Base-by-base conservation (phyloP, 2,113 vertebrate species). In the Raja brachyura region DNA sequence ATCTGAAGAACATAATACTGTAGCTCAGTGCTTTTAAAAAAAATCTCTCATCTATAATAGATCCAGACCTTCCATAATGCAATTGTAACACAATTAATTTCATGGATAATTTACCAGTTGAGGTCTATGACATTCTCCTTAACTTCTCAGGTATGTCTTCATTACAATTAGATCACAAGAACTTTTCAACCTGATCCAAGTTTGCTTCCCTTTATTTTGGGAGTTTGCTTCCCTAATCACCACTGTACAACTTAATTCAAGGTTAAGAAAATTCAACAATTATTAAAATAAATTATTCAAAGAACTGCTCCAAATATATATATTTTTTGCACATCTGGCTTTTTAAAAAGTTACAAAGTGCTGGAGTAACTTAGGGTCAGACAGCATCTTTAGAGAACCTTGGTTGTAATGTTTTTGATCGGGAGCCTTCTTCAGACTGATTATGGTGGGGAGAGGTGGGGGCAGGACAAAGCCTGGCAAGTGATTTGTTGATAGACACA, bases 1-100 rank as follows among this genome's bases (percentile, higher is more conserved):
- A 92, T 92, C 90, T 92, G 90, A 92, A 90, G 90, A 92, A 92
- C 68, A 92, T 92, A 92, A 92, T 92, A 92, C 90, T 25, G 90
- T 68, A 92, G 90, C 90, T 74, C 68, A 48, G 90, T 74, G 90
- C 20, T 92, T 73, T 92, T 68, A n/a, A n/a, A n/a, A n/a, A n/a
- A 92, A 92, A 92, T 92, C 90, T 73, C 68, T 92, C 90, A 92
- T 92, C 90, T 92, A 92, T 92, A 73, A 92, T 73, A 63, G 61
- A 90, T 90, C 61, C 86, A 70, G 33, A 90, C 86, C 86, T 90
- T 90, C 73, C 68, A 92, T 92, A 92, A 73, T 73, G 90, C 88
- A 92, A 92, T 92, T 92, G 70, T 48, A 92, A 92, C 73, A 66
- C 90, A 92, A 92, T 92, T 92, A 70, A 92, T 92, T 92, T 92